Evolutionary conservation across 2,888 invertebrate species (phyloP), one percentile per base, ranked within the genome.

Genomic region (Colostygia pectinataria): DNA sequence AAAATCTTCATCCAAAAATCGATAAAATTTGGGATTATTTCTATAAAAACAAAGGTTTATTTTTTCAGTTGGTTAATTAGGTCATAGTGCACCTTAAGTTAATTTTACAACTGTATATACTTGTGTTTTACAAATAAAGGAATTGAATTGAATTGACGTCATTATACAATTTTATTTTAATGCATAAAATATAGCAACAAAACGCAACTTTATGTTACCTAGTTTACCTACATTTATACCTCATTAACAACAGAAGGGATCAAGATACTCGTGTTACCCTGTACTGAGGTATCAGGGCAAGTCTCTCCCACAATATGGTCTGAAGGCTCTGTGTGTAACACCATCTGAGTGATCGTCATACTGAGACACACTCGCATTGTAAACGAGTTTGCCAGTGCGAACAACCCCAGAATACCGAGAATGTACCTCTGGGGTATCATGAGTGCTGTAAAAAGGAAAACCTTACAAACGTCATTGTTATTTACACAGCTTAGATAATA

Each of bases 281-380:
- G 44, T 42, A 13, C 18, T 8, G 44, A 42, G 0, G 74, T 71
- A 34, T 84, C 85, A 0, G 91, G 87, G 53, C 92, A 92, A 0
- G 91, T 90, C 59, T 92, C 85, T 1, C 91, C 91, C 31, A 91
- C 74, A 0, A 85, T 85, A 27, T 84, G 79, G 46, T 77, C 80
- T 1, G 76, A 56, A 0, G 77, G 41, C 1, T 77, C 68, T 0
- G 74, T 60, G 2, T 80, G 70, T 0, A 75, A 65, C 0, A 93
- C 93, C 92, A 95, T 93, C 61, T 93, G 92, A 1, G 94, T 94
- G 24, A 95, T 94, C 1, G 94, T 93, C 69, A 94, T 92, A 29
- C 94, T 94, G 9, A 95, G 87, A 53, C 93, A 93, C 1, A 94
- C 93, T 13, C 95, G 86, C 94, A 95, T 94, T 20, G 94, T 93